Evolutionary conservation across 2,888 invertebrate species (phyloP), one percentile per base, ranked within the genome.

Genomic region (Mantis religiosa): DNA sequence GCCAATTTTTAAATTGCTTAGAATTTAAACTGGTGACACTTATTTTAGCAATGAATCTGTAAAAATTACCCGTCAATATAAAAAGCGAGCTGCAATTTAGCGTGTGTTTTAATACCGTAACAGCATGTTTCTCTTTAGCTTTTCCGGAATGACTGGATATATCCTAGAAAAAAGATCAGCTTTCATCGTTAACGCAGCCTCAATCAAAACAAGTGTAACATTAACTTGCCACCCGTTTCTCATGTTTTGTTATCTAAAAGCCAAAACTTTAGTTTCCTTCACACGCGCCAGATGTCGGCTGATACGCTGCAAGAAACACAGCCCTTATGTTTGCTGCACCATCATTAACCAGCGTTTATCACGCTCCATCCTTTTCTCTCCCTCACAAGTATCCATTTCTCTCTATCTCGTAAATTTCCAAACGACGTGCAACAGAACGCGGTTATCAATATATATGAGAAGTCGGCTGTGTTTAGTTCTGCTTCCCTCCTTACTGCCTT

Each of bases 401-500:
- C 4, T 71, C 54, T 71, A 71, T 71, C 54, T 25, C 54, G 54
- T 71, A 71, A 71, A 71, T 71, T 71, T 71, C 54, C 54, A 71
- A 71, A 71, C 54, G 54, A 71, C 54, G 54, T 20, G 54, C 54
- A 71, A 25, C 54, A 71, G 54, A 71, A 71, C 54, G 85, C 27
- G 15, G n/a, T 47, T 85, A 85, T 85, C 47, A 85, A 85, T 85
- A 85, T 85, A 54, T 54, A 85, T 85, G 84, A 84, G 41, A 71
- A 71, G 54, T 71, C 54, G 83, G 83, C 28, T n/a, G 83, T 27
- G 83, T 20, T 28, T 28, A 6, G 83, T 28, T 28, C 28, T 27
- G 83, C 28, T 28, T 28, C 30, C 30, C 84, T 30, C 84, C 15
- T 28, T 20, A 14, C 83, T 30, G 14, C 28, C 83, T 34, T 8